Evolutionary conservation across 2,113 vertebrate genomes (phyloP).

Genomic region (Cyphomyrus discorhynchus): DNA sequence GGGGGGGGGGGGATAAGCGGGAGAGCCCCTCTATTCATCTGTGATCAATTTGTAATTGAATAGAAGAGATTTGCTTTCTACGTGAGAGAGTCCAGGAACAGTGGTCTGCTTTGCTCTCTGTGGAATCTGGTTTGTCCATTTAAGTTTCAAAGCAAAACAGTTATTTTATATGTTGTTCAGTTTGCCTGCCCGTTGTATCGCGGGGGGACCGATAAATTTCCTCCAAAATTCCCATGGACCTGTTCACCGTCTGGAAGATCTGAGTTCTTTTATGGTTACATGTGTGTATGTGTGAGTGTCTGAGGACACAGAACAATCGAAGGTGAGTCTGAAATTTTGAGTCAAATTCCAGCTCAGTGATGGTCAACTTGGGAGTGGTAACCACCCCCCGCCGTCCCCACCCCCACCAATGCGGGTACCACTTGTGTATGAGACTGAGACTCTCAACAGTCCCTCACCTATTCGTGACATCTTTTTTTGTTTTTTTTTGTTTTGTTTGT

Average conservation of each 20-base stretch:
- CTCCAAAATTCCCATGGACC: not conserved
- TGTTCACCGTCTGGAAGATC: not conserved
- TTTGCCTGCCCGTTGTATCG: not conserved
- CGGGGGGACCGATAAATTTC: not conserved
- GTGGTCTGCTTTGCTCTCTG: not conserved
- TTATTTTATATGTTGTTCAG: not conserved
- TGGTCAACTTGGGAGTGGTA: not conserved
- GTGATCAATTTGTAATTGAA: not conserved
- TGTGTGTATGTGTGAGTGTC: not conserved
- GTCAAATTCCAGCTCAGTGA: not conserved
- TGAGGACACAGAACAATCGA: not conserved
- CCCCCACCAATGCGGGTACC: not conserved
- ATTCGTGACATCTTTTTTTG: not conserved
- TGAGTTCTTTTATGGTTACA: not conserved
- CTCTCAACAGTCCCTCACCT: not conserved
- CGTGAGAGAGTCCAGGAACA: not conserved
- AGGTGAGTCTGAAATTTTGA: not conserved
- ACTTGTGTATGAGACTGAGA: not conserved
- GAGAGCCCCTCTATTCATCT: not conserved
- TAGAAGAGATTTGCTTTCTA: not conserved
- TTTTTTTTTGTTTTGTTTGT: not conserved
- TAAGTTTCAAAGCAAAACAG: not conserved
- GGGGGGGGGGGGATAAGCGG: not conserved
- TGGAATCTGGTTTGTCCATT: not conserved
- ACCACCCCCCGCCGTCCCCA: not conserved